Percentiles rank a stretch among this genome's conserved stretches.
These are phyloP conservation scores for Cirrhinus molitorella DNA, from an alignment of 2,797 vertebrate genomes.

Conservation along the genomic window DNA sequence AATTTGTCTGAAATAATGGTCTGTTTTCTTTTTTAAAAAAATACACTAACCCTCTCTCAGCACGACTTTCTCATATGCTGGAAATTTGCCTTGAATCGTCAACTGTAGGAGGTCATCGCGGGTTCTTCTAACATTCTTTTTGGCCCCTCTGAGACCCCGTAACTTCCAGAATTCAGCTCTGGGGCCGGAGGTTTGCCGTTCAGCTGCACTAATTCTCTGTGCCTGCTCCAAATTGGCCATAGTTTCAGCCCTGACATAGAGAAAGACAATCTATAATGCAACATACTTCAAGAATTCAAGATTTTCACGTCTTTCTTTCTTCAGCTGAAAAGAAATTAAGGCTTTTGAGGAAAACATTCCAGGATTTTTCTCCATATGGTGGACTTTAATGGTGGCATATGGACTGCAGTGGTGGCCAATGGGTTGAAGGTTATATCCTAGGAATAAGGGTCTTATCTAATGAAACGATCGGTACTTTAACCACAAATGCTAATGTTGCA, in stretches of 20 bases:
- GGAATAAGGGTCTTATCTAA: no score
- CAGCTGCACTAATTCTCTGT: slow-evolving; percentile 72
- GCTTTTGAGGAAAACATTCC: no score
- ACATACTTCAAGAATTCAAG: no score
- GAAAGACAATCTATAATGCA: neutral
- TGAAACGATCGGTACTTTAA: no score
- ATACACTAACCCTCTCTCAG: slow-evolving; percentile 88
- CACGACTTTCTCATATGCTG: slow-evolving; percentile 91
- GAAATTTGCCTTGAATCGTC: slow-evolving; percentile 94
- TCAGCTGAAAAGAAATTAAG: no score
- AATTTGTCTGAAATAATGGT: neutral
- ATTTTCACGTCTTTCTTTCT: no score
- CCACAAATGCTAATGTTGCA: no score
- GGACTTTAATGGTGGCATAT: no score
- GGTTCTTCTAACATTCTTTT: slow-evolving; percentile 84
- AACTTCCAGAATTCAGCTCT: slow-evolving; percentile 97
- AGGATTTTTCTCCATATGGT: no score
- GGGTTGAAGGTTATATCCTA: no score
- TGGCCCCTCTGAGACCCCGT: slow-evolving; percentile 91
- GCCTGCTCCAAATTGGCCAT: slow-evolving; percentile 84
- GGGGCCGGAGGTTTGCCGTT: slow-evolving; percentile 76
- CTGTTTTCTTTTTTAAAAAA: neutral
- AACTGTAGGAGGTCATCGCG: slow-evolving; percentile 92
- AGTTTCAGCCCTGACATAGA: slow-evolving; percentile 86
- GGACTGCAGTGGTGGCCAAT: no score